Evolutionary conservation across 2,888 invertebrate genomes (phyloP).

Genomic region (Rhagium mordax): DNA sequence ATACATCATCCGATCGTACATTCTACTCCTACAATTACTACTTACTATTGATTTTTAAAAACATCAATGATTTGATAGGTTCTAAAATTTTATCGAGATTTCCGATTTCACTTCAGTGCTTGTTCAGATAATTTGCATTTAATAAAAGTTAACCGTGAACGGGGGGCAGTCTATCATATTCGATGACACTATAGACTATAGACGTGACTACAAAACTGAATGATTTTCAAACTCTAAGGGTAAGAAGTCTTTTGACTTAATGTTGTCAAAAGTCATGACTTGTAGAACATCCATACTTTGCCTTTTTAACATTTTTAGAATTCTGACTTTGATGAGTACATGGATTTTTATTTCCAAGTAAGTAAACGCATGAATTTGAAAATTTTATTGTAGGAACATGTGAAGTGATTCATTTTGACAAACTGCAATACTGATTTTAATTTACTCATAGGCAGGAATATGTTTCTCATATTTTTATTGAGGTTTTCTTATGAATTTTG

Average conservation of each 20-base stretch:
- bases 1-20: too few relatives aligned
- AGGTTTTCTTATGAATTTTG: not conserved
- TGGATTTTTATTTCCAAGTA: conserved; percentile 38
- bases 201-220: too few relatives aligned
- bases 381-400: not conserved
- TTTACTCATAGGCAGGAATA: not conserved
- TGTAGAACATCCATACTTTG: conserved; percentile 4
- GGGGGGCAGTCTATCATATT: too few relatives aligned
- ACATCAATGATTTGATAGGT: too few relatives aligned
- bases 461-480: not conserved
- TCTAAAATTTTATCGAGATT: too few relatives aligned
- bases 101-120: too few relatives aligned
- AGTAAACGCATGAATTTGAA: conserved; percentile 14
- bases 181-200: too few relatives aligned
- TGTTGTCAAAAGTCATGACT: not conserved
- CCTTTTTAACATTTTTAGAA: conserved; percentile 24
- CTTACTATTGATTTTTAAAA: too few relatives aligned
- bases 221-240: too few relatives aligned
- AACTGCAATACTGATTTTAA: not conserved
- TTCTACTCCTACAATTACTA: too few relatives aligned
- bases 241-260: not conserved
- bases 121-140: too few relatives aligned
- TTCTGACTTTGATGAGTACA: conserved; percentile 35
- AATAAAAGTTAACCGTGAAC: too few relatives aligned
- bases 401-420: not conserved